Percentiles rank a stretch among this genome's conserved stretches.
These are phyloP conservation scores for Moxostoma hubbsi DNA, from an alignment of 2,797 vertebrate species.

Conservation along the genomic window DNA sequence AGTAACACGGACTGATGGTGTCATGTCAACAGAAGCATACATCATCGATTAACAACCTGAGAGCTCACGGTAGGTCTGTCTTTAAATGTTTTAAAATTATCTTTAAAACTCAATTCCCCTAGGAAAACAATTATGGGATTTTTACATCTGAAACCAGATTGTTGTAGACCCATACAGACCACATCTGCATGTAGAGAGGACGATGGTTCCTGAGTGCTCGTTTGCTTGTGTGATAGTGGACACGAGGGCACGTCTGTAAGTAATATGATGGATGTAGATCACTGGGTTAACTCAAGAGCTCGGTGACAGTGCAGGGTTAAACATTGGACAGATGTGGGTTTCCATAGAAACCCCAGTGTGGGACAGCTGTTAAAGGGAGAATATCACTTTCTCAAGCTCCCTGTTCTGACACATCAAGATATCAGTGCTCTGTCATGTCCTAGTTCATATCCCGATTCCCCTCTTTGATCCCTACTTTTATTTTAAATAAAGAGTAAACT, in stretches of 20 bases:
- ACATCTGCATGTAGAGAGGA: not conserved
- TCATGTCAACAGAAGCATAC: no score
- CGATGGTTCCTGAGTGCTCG: not conserved
- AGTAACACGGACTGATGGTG: no score
- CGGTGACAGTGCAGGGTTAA: slow-evolving; percentile 4
- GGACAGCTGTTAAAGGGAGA: slow-evolving; percentile 21
- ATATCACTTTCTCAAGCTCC: not conserved
- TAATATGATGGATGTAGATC: slow-evolving; percentile 19
- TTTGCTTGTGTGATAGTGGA: slow-evolving; percentile 5
- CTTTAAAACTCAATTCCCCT: no score
- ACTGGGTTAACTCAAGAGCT: slow-evolving; percentile 33
- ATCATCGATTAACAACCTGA: no score
- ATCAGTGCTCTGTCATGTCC: not conserved
- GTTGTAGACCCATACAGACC: no score
- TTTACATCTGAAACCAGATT: no score
- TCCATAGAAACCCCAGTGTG: not conserved
- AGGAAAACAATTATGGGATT: no score
- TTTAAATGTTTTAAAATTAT: no score
- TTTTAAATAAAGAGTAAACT: no score
- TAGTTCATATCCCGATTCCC: no score
- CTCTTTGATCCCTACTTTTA: no score
- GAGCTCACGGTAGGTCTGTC: no score
- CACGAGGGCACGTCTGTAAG: not conserved
- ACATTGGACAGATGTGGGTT: slow-evolving; percentile 11
- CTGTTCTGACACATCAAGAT: not conserved